Evolutionary conservation across 2,113 vertebrate species (phyloP), one percentile per base, ranked within the genome.

Genomic region (Morphnarchus princeps): DNA sequence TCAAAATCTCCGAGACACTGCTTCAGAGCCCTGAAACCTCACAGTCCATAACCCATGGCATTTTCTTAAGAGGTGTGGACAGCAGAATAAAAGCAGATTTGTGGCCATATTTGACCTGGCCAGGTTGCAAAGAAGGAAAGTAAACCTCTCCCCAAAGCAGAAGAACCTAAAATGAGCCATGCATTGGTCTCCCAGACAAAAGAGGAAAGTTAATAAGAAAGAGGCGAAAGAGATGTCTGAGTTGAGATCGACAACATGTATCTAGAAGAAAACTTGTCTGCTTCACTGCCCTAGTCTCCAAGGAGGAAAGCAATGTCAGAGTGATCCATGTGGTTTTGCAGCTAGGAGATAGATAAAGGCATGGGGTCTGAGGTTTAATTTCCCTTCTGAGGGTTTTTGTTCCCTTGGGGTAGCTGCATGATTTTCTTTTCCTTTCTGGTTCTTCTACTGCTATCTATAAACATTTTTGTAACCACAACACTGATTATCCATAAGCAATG

Each of bases 401-500:
- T 59, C 69, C n/a, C 49, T 18, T 22, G 25, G 31, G 21, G 32
- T 62, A 69, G 42, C 45, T 69, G 18, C 49, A 29, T 3, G 6
- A 57, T 61, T 70, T 67, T 43, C 21, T 73, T 63, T 66, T 36
- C 40, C 47, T 61, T 81, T 32, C 42, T 76, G 9, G 13, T 81
- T n/a, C 11, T 66, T 50, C n/a, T 42, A 6, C 59, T 58, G 55
- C 36, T 73, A 8, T 45, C 20, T n/a, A 26, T 42, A 61, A 69
- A 62, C 22, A 19, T 18, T 32, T 61, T 24, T 54, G 47, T 72
- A n/a, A 61, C 38, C 16, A 24, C 13, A 14, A 5, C 52, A 16
- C n/a, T 1, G 5, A 22, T 52, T 16, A 47, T 40, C 54, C 3
- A 0, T 26, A 45, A 40, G 45, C 32, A 21, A 43, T n/a, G 31